Evolutionary conservation across 1,140 invertebrate genomes (phyloP).

Genomic region (Cydia splendana): DNA sequence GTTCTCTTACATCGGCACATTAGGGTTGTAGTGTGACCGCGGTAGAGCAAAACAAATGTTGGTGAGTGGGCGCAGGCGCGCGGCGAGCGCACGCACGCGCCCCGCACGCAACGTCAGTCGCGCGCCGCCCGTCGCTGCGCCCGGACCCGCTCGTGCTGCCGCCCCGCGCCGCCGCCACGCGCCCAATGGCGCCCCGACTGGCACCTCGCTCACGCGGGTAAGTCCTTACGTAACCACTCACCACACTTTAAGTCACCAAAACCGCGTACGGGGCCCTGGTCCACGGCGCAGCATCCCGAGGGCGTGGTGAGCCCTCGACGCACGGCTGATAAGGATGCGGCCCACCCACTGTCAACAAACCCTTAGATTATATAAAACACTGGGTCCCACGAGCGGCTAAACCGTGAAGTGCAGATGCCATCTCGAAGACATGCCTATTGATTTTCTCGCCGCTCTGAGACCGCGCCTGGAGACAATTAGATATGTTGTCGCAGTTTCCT

Average conservation of each 20-base stretch:
- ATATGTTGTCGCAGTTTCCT: slow-evolving; percentile 49
- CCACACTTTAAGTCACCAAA: slow-evolving; percentile 4
- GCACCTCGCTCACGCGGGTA: slow-evolving; percentile 68
- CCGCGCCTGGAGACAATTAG: slow-evolving; percentile 42
- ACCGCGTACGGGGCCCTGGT: slow-evolving; percentile 36
- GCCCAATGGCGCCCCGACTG: slow-evolving; percentile 72
- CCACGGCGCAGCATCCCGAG: slow-evolving; percentile 56
- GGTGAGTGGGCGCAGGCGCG: slow-evolving; percentile 60
- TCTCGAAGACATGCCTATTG: slow-evolving; percentile 64
- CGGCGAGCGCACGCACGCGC: slow-evolving; percentile 62
- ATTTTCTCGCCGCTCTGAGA: slow-evolving; percentile 56
- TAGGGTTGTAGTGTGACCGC: slow-evolving; percentile 10
- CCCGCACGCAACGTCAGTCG: slow-evolving; percentile 57
- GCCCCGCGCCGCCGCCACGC: slow-evolving; percentile 54
- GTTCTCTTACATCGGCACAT: slow-evolving; percentile 23
- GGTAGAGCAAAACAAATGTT: slow-evolving; percentile 69
- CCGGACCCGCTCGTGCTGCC: slow-evolving; percentile 39
- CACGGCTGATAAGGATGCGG: slow-evolving; percentile 62
- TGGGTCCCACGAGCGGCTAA: slow-evolving; percentile 43
- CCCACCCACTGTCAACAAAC: slow-evolving; percentile 69
- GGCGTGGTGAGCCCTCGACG: slow-evolving; percentile 58
- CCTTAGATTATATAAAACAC: slow-evolving; percentile 62
- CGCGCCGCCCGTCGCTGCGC: slow-evolving; percentile 61
- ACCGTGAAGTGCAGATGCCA: slow-evolving; percentile 52
- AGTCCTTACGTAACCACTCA: slow-evolving; percentile 49